Conservation (phyloP, 1,140 invertebrate species). For the Ceratina australensis region DNA sequence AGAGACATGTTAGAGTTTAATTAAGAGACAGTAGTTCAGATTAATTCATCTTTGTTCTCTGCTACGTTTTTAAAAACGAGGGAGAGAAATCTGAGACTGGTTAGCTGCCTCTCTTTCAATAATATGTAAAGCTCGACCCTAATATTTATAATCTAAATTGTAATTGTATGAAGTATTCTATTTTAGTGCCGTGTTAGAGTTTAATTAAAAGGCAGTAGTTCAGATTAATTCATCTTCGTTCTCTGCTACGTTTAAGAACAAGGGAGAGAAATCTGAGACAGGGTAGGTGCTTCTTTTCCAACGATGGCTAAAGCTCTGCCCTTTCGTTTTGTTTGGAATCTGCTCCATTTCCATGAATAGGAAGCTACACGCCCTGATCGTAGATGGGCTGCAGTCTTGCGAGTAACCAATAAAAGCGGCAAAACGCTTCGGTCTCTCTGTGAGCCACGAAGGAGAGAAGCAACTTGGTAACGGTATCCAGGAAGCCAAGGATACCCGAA, state of each 20-base stretch:
- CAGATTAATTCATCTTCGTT: no score
- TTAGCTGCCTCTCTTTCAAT: slow-evolving; percentile 34
- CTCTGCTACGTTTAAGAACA: neutral
- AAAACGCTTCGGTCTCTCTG: slow-evolving; percentile 24
- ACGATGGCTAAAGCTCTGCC: slow-evolving; percentile 36
- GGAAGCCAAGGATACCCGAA: slow-evolving; percentile 44
- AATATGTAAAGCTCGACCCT: slow-evolving; percentile 38
- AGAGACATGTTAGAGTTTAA: no score
- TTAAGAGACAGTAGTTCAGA: no score
- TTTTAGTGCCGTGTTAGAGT: no score
- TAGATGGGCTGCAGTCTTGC: slow-evolving; percentile 28
- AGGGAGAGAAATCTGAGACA: neutral
- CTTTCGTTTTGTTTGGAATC: slow-evolving; percentile 45
- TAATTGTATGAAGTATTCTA: no score
- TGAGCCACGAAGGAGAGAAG: slow-evolving; percentile 17
- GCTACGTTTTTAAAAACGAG: neutral
- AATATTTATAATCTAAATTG: no score
- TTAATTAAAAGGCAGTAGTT: no score
- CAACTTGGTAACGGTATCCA: slow-evolving; percentile 51
- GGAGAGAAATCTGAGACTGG: neutral
- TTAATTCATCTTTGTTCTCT: no score
- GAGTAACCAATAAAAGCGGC: slow-evolving; percentile 41
- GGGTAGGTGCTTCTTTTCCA: slow-evolving; percentile 35
- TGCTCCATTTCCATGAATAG: slow-evolving; percentile 47
- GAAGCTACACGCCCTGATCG: neutral